A percentile compares a stretch with the other conserved stretches of the same genome.
These are phyloP conservation scores for Cyanoramphus novaezelandiae DNA, from an alignment of 2,113 vertebrate species.

Conservation along the genomic window DNA sequence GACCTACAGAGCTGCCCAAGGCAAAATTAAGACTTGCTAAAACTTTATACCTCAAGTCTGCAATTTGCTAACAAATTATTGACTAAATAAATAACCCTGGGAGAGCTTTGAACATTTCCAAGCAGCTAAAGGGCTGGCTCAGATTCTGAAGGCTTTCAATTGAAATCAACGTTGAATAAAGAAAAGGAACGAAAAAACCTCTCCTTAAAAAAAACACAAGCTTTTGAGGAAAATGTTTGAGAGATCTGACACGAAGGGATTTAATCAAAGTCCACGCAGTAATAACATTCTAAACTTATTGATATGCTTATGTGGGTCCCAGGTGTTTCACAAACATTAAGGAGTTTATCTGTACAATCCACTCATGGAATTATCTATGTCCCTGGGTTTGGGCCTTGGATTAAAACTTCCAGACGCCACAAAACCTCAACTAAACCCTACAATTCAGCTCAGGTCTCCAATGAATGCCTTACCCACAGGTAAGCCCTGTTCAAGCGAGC, in stretches of 20 bases:
- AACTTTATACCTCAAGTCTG: background rate
- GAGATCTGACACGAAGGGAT: background rate
- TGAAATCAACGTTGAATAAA: background rate
- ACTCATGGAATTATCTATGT: background rate
- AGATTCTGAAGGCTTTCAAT: background rate
- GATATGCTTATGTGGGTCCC: background rate
- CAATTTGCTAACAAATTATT: background rate
- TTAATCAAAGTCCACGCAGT: background rate
- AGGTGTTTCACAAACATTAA: background rate
- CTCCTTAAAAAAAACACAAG: background rate
- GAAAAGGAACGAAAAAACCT: background rate
- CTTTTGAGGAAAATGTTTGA: background rate
- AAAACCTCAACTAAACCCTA: background rate
- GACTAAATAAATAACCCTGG: background rate
- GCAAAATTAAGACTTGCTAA: background rate
- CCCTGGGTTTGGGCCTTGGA: background rate
- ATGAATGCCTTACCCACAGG: background rate
- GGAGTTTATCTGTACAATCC: background rate
- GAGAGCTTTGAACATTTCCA: background rate
- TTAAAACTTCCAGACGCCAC: background rate
- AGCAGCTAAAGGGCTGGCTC: background rate
- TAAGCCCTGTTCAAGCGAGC: background rate
- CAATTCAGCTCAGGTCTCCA: background rate
- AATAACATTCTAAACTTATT: constrained; percentile 1
- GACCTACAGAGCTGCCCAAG: background rate